Evolutionary conservation across 2,888 invertebrate species (phyloP), one percentile per base, ranked within the genome.

Genomic region (Mythimna pallens): DNA sequence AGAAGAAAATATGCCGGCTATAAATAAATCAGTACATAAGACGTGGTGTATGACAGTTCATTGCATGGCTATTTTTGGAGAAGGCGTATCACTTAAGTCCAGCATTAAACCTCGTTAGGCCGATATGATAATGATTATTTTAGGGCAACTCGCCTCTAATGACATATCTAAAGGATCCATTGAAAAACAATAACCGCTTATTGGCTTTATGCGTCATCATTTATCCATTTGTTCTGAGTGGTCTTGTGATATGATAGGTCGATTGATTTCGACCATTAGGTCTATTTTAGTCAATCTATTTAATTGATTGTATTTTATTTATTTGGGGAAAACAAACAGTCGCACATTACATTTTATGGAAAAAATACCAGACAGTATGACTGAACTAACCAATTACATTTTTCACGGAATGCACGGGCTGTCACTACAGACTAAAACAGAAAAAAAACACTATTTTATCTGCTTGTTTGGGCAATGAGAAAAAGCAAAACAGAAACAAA

Each of bases 231-330:
- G 54, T 71, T 22, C 30, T 40, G 36, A 68, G 55, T 69, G 50
- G 55, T 22, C 61, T 55, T 61, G 36, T n/a, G 34, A 54, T 63
- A 57, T 57, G 54, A 34, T 69, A 55, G 7, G 30, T 30, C 40
- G 52, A 61, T 61, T 55, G 73, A 72, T 61, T 25, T 50, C 30
- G 25, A 17, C 61, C 22, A 50, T 69, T 61, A 55, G 68, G 55
- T 61, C 30, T 14, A 20, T 61, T 61, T 20, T 20, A 70, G 57
- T 72, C 30, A 64, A 40, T 61, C 40, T 40, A 50, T 64, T 71
- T 50, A 76, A 50, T 64, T 59, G 54, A 71, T 76, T 78, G n/a
- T 20, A 57, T 47, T 47, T 47, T 47, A 20, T 47, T 47, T 47
- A 47, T 47, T 47, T 7, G 17, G 17, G 17, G 7, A 47, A 47